Percentiles rank a stretch among this genome's conserved stretches.
Evolutionary conservation across 37 sponge, comb jelly and placozoan genomes (phyloP).

Genomic region (Spongia lamella): DNA sequence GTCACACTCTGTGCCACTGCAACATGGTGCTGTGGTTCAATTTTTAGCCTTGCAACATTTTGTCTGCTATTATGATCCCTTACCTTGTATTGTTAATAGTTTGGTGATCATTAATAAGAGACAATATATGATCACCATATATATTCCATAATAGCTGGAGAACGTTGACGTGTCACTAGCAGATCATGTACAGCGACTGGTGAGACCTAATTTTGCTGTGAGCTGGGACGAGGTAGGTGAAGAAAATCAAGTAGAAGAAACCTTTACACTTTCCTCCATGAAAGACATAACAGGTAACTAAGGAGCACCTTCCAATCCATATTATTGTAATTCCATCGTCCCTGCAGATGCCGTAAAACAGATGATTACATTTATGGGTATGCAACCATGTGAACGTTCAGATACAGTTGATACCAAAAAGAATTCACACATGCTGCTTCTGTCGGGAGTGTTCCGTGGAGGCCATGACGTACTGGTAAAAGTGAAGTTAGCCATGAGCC

Average conservation of each 20-base stretch:
- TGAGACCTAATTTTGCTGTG: conserved; percentile 94
- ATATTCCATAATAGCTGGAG: too few relatives aligned
- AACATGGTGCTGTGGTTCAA: conserved; percentile 27
- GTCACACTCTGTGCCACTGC: conserved; percentile 65
- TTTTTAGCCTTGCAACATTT: conserved; percentile 63
- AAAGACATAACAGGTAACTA: conserved; percentile 77
- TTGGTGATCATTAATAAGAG: too few relatives aligned
- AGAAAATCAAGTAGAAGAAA: conserved; percentile 93
- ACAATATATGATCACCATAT: not conserved
- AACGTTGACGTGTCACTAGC: conserved; percentile 84
- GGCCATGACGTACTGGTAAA: conserved; percentile 85
- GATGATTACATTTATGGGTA: conserved; percentile 87
- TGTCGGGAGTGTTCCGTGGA: conserved; percentile 90
- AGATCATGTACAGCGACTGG: conserved; percentile 88
- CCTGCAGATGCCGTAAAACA: conserved; percentile 92
- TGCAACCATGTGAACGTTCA: conserved; percentile 97
- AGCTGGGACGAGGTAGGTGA: conserved; percentile 95
- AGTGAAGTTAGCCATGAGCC: conserved; percentile 67
- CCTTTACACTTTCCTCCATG: conserved; percentile 78
- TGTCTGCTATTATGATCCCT: too few relatives aligned
- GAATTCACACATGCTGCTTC: conserved; percentile 86
- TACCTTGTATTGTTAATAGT: too few relatives aligned
- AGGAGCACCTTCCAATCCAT: not conserved
- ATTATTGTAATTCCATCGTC: not conserved
- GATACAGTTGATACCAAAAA: conserved; percentile 77